Evolutionary conservation across 1,140 invertebrate species (phyloP), one percentile per base, ranked within the genome.

Genomic region (Agrypnia vestita): DNA sequence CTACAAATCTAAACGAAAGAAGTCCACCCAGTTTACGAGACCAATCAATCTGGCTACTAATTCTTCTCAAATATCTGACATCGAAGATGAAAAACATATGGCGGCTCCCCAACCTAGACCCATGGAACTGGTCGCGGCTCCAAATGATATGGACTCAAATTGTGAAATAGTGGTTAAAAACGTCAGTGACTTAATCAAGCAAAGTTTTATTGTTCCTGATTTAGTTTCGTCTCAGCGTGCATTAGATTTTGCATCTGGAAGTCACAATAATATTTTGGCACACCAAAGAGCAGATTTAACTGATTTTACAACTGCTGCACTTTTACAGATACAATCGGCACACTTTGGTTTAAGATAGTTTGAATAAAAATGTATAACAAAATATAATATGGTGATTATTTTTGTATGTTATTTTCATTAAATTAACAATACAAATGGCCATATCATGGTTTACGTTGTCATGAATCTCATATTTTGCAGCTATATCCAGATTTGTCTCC

Each of bases 241-340:
- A 4, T 44, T 82, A 4, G 80, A 81, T 13, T 62, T 77, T 19
- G 79, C 75, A 15, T 76, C 46, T 25, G 79, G 61, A 4, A 81
- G 61, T 35, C 75, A 78, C 49, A 75, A 53, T 47, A 78, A 55
- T 44, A 64, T 81, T 7, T 43, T 74, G 12, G 55, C 75, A 72
- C 79, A 81, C 21, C 59, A 75, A 19, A 76, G 80, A 15, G 15
- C 44, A 9, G 80, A 82, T 13, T 73, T 75, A 47, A 19, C 77
- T 0, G 77, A 82, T 71, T 82, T 79, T 53, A 79, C 72, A 0
- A 79, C 80, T 9, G 76, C 76, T 17, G 62, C 80, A 17, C 43
- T 82, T 13, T 62, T 82, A 7, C 77, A 82, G 61, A 61, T 78
- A 49, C 77, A 76, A 43, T 82, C 80, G 7, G 77, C 80, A 9